Base-by-base conservation (phyloP, 2,888 invertebrate genomes). In the Empis livida region DNA sequence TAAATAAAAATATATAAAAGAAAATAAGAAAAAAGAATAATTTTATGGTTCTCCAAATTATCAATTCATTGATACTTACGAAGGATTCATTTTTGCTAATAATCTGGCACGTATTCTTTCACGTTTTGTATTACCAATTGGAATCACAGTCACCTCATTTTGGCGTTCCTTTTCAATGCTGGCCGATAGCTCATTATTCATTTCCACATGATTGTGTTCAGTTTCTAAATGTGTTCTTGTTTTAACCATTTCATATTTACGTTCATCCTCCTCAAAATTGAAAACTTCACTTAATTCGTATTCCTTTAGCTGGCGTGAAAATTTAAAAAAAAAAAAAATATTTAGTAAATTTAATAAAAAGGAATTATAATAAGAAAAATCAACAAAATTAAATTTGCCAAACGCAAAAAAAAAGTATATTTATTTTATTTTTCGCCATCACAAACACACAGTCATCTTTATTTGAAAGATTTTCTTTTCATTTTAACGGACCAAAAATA, bases 231-330 rank as follows among this genome's bases (percentile, higher is more conserved):
- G 67, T n/a, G 66, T 66, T 55, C 64, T 64, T 31, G 67, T 67
- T 53, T 62, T 62, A 13, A 84, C 71, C 40, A 83, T 80, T 63
- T 84, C 84, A 70, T 84, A 84, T 63, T 77, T 75, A 54, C 78
- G 75, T 59, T 87, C 85, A 67, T 88, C 87, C 66, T 85, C 85
- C 56, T 77, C 74, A 61, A 83, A 84, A 71, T 88, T 87, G 70
- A 89, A 89, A 54, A 85, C 85, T 71, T 89, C 88, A 55, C 85
- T 84, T 55, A 90, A 72, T 66, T 88, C 88, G 73, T 90, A 91
- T 71, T 90, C 89, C 60, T 84, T 85, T 54, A 89, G 74, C 89
- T 90, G 30, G 32, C 38, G 8, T 20, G 10, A 32, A 39, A 41
- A 42, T 49, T 44, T 17, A 9, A 27, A 27, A 42, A 42, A 49